phyloP scores from a whole-genome alignment of 2,888 invertebrate genomes.

The Plusia festucae region DNA sequence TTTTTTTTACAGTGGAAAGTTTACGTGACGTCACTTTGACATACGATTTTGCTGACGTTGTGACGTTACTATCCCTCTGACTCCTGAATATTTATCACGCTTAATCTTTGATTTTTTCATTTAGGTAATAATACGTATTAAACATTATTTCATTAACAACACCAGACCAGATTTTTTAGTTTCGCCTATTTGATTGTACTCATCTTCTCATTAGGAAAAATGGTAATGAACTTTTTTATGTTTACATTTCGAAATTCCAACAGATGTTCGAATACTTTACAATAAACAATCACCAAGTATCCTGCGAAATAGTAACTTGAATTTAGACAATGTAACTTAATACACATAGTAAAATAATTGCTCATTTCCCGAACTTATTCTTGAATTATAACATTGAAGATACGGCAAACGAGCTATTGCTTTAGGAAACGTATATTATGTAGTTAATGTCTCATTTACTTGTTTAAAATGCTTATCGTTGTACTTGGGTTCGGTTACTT shows the following conservation, averaged over 20 bases:
- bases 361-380: conserved; percentile 54
- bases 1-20: too few species aligned
- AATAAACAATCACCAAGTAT: conserved; percentile 11
- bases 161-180: too few species aligned
- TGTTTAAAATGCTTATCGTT: conserved; percentile 18
- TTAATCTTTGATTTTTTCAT: too few species aligned
- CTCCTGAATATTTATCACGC: too few species aligned
- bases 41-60: too few species aligned
- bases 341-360: conserved; percentile 48
- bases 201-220: too few species aligned
- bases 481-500: background rate
- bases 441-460: conserved; percentile 17
- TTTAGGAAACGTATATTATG: conserved; percentile 47
- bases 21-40: too few species aligned
- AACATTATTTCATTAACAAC: too few species aligned
- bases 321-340: conserved; percentile 44
- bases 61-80: too few species aligned
- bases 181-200: too few species aligned
- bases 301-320: conserved; percentile 24
- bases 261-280: background rate
- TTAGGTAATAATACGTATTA: too few species aligned
- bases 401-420: conserved; percentile 34
- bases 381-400: conserved; percentile 41
- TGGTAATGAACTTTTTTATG: background rate
- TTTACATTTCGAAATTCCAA: too few species aligned